Conservation (phyloP, 2,797 vertebrate genomes). For the Pseudochirops corinnae region DNA sequence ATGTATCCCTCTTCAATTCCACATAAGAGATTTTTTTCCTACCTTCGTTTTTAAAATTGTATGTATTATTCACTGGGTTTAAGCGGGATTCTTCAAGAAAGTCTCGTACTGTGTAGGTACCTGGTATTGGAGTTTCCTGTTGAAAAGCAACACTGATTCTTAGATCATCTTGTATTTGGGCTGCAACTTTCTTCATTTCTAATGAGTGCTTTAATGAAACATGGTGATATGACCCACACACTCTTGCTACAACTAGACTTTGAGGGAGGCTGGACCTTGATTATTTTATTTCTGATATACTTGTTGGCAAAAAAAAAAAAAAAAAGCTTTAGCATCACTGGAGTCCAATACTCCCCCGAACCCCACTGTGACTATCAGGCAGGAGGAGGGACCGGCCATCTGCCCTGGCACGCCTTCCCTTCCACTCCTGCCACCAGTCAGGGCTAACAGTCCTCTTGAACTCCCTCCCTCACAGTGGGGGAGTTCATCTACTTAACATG, state of each 20-base stretch:
- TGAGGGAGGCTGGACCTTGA: neutral
- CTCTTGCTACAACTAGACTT: conserved; percentile 40
- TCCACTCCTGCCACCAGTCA: neutral
- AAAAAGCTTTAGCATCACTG: neutral
- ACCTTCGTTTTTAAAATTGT: conserved; percentile 87
- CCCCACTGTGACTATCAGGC: neutral
- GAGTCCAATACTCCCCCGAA: neutral
- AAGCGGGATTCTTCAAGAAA: conserved; percentile 88
- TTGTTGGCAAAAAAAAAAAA: neutral
- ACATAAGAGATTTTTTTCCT: conserved; percentile 74
- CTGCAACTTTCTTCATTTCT: conserved; percentile 49
- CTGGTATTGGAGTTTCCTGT: conserved; percentile 81
- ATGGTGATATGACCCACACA: conserved; percentile 33
- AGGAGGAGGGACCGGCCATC: neutral
- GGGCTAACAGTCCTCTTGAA: neutral
- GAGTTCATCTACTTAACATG: neutral
- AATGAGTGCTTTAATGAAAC: conserved; percentile 53
- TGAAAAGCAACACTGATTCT: conserved; percentile 51
- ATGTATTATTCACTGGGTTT: conserved; percentile 86
- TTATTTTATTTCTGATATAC: conserved; percentile 42
- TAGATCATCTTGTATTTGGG: neutral
- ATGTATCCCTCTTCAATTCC: conserved; percentile 74
- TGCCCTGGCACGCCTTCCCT: neutral
- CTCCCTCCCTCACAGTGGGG: neutral
- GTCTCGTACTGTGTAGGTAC: conserved; percentile 83